Conservation (phyloP, 2,888 invertebrate species). For the Coelinius sp. region DNA sequence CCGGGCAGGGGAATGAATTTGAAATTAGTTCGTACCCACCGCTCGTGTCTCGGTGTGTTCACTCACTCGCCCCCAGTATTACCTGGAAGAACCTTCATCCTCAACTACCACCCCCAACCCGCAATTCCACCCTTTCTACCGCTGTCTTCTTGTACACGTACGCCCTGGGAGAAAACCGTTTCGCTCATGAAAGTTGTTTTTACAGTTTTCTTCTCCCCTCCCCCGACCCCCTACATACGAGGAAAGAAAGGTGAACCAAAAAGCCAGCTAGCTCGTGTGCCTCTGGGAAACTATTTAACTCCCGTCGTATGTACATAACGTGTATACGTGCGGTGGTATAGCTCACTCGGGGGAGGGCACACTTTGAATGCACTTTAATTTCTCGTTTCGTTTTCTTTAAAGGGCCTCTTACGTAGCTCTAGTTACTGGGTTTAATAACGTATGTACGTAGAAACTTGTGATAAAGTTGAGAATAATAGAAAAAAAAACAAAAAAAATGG, state of each 20-base stretch:
- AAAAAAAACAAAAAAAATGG: not conserved
- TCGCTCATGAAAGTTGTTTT: conserved; percentile 39
- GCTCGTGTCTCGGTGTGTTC: conserved; percentile 45
- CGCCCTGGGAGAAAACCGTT: not conserved
- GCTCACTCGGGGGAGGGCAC: not conserved
- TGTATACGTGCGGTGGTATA: not conserved
- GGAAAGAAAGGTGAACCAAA: conserved; percentile 25
- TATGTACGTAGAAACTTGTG: not conserved
- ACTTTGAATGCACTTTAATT: conserved; percentile 1
- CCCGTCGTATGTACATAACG: conserved; percentile 18
- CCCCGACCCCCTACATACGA: not conserved
- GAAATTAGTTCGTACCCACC: conserved; percentile 66
- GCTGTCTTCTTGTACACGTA: conserved; percentile 24
- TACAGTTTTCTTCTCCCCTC: conserved; percentile 18
- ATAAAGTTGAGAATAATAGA: not conserved
- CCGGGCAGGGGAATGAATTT: conserved; percentile 62
- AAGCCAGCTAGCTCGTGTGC: conserved; percentile 27
- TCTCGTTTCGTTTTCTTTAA: conserved; percentile 10
- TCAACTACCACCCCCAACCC: conserved; percentile 26
- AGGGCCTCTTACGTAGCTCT: not conserved
- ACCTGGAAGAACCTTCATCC: conserved; percentile 42
- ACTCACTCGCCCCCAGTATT: conserved; percentile 46
- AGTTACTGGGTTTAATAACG: not conserved
- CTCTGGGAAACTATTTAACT: conserved; percentile 35
- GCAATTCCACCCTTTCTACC: conserved; percentile 31